Evolutionary conservation across 1,140 invertebrate species (phyloP).

Genomic region (Diabrotica virgifera): DNA sequence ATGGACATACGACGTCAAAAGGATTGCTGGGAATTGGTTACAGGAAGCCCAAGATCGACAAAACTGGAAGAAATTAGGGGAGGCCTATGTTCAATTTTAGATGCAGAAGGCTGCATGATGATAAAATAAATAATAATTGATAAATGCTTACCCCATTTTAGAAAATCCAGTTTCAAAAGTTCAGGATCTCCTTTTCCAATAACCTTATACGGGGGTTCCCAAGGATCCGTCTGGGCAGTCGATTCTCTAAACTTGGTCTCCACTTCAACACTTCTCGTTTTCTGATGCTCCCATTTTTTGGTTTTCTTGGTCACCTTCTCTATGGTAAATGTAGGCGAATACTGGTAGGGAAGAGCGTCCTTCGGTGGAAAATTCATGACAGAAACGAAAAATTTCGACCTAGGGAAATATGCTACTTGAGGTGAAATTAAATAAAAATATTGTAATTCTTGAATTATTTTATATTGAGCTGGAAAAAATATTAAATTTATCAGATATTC

Average conservation of each 20-base stretch:
- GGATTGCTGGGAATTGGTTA: no score
- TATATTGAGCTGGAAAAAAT: no score
- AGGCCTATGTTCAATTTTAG: no score
- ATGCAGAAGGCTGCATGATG: no score
- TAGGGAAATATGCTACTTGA: conserved; percentile 26
- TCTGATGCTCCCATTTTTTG: neutral
- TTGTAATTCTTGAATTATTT: no score
- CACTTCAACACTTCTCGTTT: conserved; percentile 27
- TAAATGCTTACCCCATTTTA: conserved; percentile 56
- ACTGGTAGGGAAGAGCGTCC: conserved; percentile 21
- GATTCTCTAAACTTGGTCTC: conserved; percentile 75
- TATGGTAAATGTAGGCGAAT: conserved; percentile 28
- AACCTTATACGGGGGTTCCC: conserved; percentile 61
- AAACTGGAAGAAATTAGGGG: no score
- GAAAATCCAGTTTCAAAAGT: conserved; percentile 59
- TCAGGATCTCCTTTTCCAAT: conserved; percentile 55
- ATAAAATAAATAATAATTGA: no score
- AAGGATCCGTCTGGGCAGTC: conserved; percentile 74
- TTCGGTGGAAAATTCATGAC: conserved; percentile 33
- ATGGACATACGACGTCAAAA: no score
- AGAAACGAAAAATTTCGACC: conserved; percentile 30
- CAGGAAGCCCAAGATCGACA: no score
- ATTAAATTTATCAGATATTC: no score
- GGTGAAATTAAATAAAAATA: neutral
- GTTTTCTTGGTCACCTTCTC: conserved; percentile 19